Conservation (phyloP, 2,113 vertebrate genomes). For the Ochotona princeps region DNA sequence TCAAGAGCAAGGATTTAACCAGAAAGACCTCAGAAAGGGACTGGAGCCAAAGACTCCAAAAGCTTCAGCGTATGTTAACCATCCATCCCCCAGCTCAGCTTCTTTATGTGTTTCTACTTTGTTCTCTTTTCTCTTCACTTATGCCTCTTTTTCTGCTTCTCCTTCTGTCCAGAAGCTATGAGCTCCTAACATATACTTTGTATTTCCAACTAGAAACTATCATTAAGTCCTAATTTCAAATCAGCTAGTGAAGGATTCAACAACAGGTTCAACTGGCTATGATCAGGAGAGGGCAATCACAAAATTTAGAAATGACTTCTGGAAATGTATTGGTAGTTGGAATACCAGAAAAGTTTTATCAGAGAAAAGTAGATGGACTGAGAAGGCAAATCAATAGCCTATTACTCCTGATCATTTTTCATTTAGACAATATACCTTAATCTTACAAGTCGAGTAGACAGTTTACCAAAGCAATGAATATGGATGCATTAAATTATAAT, state of each 20-base stretch:
- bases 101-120: neutral
- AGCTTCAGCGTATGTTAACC: neutral
- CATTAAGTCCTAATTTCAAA: constrained; percentile 1
- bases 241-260: neutral
- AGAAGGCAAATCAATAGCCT: neutral
- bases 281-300: neutral
- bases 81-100: neutral
- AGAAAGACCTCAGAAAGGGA: neutral
- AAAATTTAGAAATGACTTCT: constrained; percentile 14
- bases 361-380: neutral
- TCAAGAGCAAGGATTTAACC: neutral
- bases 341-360: neutral
- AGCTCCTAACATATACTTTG: neutral
- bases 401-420: neutral
- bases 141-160: neutral
- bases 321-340: neutral
- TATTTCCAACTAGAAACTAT: neutral
- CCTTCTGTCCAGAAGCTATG: neutral
- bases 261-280: neutral
- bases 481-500: neutral
- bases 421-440: neutral
- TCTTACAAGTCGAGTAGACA: neutral
- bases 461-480: neutral
- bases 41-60: neutral
- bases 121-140: neutral